Base-by-base conservation (phyloP, 2,888 invertebrate species). In the Zelleria hepariella region DNA sequence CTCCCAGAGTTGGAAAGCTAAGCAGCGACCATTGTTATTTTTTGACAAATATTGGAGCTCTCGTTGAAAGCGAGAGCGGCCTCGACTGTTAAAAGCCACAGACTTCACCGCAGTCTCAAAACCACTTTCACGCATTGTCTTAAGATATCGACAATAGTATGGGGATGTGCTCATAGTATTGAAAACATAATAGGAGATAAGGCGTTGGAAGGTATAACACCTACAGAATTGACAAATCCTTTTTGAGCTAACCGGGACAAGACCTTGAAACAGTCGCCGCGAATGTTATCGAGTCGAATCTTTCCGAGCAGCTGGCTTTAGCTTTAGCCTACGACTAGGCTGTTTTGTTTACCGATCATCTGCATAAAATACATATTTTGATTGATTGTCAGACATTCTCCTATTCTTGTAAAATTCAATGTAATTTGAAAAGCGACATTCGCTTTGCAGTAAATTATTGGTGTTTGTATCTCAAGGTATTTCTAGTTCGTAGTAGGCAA, bases 191-290 rank as follows among this genome's bases (percentile, higher is more conserved):
- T 32, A 32, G 32, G 10, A 32, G 32, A 32, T 26, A 26, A 26
- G 26, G 26, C 26, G 7, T 26, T 26, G 4, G n/a, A 26, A 26
- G 26, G 26, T 26, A 85, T 73, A 68, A 68, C 77, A 76, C 79
- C 82, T 80, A 83, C 83, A 66, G 65, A 76, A 78, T 82, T 82
- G 83, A 81, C 82, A 86, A 86, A 86, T 86, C 83, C 82, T 86
- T 85, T 76, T 75, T 77, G 77, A 75, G 69, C 71, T 75, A 86
- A 85, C 76, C 84, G 78, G 85, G 83, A 83, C 82, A 77, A 74
- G 82, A 82, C 87, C 88, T 87, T 87, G 87, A 84, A 82, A 86
- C 87, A 86, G 85, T 86, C 86, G 82, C 86, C 71, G 69, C 70
- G 77, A 83, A 76, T 51, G 77, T 77, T 84, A 82, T 84, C 78